Percentiles rank a stretch among this genome's conserved stretches.
phyloP scores from a whole-genome alignment of 2,797 vertebrate genomes.

The Ptychadena robeensis region DNA sequence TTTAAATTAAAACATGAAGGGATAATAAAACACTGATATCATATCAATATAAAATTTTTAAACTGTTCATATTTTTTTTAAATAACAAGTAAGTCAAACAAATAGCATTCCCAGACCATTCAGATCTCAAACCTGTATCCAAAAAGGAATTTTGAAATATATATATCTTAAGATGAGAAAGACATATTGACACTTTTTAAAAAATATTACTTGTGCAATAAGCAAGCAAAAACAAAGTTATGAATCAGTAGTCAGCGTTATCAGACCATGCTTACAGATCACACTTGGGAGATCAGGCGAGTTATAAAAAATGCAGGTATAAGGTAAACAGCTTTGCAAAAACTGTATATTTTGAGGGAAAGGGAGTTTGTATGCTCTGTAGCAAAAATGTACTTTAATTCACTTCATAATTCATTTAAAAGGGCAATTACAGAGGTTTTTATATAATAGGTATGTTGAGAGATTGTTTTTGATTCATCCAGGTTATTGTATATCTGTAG shows the following conservation, averaged over 20 bases:
- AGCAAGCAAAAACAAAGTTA: conserved; percentile 5
- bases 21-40: too few relatives aligned
- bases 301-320: conserved; percentile 2
- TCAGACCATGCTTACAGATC: conserved; percentile 2
- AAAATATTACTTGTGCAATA: conserved; percentile 9
- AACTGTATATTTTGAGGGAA: not conserved
- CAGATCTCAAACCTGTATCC: not conserved
- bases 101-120: not conserved
- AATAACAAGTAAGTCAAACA: not conserved
- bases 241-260: conserved; percentile 10
- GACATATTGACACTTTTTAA: conserved; percentile 20
- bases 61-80: not conserved
- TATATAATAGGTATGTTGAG: too few relatives aligned
- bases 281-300: not conserved
- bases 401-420: too few relatives aligned
- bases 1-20: too few relatives aligned
- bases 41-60: too few relatives aligned
- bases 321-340: not conserved
- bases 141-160: not conserved
- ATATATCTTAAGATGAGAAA: conserved; percentile 10
- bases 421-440: too few relatives aligned
- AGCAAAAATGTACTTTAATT: too few relatives aligned
- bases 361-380: too few relatives aligned
- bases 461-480: too few relatives aligned
- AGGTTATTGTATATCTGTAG: too few relatives aligned